A percentile compares a stretch with the other conserved stretches of the same genome.
Conservation (phyloP, 2,888 invertebrate genomes). For the Aspidiotus destructor region DNA sequence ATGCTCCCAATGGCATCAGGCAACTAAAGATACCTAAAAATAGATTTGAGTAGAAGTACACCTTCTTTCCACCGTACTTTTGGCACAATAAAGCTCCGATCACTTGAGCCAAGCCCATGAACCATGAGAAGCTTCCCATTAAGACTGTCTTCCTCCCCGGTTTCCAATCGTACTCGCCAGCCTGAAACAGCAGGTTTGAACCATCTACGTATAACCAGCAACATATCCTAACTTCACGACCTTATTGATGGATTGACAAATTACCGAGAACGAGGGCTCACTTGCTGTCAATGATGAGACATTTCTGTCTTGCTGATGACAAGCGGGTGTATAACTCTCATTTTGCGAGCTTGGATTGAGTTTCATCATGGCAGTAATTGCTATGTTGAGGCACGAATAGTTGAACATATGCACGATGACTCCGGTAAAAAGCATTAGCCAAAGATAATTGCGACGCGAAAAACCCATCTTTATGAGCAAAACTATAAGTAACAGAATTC, state of each 20-base stretch:
- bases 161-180: constrained; percentile 56
- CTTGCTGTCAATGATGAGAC: no score
- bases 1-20: constrained; percentile 55
- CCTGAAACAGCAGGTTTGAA: constrained; percentile 36
- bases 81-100: constrained; percentile 63
- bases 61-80: constrained; percentile 58
- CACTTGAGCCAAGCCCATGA: constrained; percentile 59
- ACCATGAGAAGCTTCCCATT: constrained; percentile 61
- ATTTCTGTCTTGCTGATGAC: not conserved
- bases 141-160: constrained; percentile 53
- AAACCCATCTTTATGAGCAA: no score
- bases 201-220: no score
- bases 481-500: no score
- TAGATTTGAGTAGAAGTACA: constrained; percentile 59
- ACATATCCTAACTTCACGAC: not conserved
- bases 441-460: not conserved
- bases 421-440: not conserved
- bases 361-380: not conserved
- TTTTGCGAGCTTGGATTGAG: not conserved
- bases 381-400: not conserved
- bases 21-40: constrained; percentile 57
- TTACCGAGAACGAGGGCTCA: no score
- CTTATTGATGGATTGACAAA: not conserved
- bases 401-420: constrained; percentile 1
- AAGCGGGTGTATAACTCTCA: not conserved